Evolutionary conservation across 2,797 vertebrate species (phyloP).

Genomic region (Acipenser transmontanus): DNA sequence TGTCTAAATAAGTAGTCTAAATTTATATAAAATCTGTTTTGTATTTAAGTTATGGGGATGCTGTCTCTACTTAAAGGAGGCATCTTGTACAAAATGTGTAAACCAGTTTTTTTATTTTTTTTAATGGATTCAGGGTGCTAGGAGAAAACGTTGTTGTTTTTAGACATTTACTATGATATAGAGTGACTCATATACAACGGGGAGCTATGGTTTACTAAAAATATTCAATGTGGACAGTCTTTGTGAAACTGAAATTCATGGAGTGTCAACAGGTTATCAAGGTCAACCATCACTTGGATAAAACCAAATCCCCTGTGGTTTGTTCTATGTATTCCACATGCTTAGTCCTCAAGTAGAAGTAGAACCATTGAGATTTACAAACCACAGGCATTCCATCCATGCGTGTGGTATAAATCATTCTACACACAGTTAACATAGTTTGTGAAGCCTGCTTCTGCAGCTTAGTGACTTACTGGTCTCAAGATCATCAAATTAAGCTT

Average conservation of each 20-base stretch:
- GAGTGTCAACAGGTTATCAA: background rate
- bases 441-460: too few relatives aligned
- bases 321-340: conserved; percentile 3
- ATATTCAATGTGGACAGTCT: background rate
- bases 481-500: too few relatives aligned
- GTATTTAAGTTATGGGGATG: too few relatives aligned
- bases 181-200: background rate
- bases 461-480: too few relatives aligned
- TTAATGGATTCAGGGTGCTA: background rate
- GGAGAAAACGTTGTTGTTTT: background rate
- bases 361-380: background rate
- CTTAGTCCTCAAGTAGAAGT: background rate
- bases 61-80: too few relatives aligned
- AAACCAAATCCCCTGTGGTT: background rate
- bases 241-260: background rate
- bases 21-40: too few relatives aligned
- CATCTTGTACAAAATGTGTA: too few relatives aligned
- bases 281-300: background rate
- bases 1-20: too few relatives aligned
- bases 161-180: background rate
- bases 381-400: background rate
- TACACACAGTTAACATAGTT: background rate
- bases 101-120: too few relatives aligned
- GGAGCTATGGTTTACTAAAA: background rate
- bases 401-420: background rate